A percentile compares a stretch with the other conserved stretches of the same genome.
Evolutionary conservation across 1,140 invertebrate genomes (phyloP).

Genomic region (Sipha flava): DNA sequence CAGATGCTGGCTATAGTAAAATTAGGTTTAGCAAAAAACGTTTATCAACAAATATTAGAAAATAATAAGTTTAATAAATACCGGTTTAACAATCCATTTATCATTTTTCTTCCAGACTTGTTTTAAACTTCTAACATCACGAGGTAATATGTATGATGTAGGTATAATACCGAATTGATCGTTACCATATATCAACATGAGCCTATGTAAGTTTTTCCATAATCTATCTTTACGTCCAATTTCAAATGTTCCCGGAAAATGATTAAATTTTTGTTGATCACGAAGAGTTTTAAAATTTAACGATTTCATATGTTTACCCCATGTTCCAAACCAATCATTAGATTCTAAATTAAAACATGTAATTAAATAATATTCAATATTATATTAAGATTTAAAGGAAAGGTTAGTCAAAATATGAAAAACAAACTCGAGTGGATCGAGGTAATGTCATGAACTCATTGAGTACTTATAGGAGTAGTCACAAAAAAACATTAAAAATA

Average conservation of each 20-base stretch:
- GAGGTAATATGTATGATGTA: conserved; percentile 83
- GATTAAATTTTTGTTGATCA: conserved; percentile 91
- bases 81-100: conserved; percentile 74
- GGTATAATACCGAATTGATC: conserved; percentile 81
- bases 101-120: conserved; percentile 70
- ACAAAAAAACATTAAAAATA: background rate
- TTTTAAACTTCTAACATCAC: conserved; percentile 71
- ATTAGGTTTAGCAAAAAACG: no score
- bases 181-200: conserved; percentile 64
- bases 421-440: background rate
- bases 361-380: conserved; percentile 8
- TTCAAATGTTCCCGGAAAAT: conserved; percentile 95
- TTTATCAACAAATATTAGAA: no score
- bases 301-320: conserved; percentile 76
- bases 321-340: conserved; percentile 65
- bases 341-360: conserved; percentile 46
- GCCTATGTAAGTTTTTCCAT: conserved; percentile 75
- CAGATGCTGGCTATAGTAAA: conserved; percentile 68
- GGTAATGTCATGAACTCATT: background rate
- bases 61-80: no score
- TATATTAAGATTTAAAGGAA: no score
- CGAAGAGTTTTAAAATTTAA: conserved; percentile 64
- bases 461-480: no score
- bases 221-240: conserved; percentile 91
- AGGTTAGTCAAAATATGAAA: background rate